A percentile compares a stretch with the other conserved stretches of the same genome.
Conservation (phyloP, 2,113 vertebrate genomes). For the Paralichthys olivaceus region DNA sequence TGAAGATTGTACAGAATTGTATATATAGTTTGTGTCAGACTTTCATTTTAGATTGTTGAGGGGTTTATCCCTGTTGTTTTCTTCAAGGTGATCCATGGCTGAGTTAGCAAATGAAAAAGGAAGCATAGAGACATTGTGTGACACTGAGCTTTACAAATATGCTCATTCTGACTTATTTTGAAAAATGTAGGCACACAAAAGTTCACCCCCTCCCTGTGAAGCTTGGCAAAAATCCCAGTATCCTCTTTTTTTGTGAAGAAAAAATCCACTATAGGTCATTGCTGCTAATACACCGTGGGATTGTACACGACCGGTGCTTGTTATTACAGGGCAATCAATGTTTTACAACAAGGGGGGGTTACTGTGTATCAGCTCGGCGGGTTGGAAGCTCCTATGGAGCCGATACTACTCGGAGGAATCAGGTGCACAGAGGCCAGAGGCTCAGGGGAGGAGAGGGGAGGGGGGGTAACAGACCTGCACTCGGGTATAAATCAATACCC, state of each 20-base stretch:
- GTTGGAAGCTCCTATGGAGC: constrained; percentile 59
- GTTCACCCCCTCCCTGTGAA: not conserved
- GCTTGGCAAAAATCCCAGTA: not conserved
- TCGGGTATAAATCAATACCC: constrained; percentile 78
- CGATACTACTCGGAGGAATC: constrained; percentile 50
- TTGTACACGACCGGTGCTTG: constrained; percentile 44
- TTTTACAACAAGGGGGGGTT: constrained; percentile 50
- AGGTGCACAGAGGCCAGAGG: constrained; percentile 38
- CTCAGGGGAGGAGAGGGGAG: constrained; percentile 7
- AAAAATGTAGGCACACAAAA: constrained; percentile 1
- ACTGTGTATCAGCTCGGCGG: constrained; percentile 55
- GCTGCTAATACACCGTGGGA: constrained; percentile 6
- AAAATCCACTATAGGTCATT: not conserved
- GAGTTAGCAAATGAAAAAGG: not conserved
- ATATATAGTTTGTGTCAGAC: too few relatives aligned
- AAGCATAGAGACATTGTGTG: not conserved
- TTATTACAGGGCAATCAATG: constrained; percentile 66
- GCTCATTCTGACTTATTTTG: not conserved
- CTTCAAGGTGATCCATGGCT: not conserved
- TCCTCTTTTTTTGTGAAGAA: constrained; percentile 8
- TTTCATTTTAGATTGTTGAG: too few relatives aligned
- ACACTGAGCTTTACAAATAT: constrained; percentile 14
- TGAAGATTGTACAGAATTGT: too few relatives aligned
- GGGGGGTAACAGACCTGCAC: constrained; percentile 42
- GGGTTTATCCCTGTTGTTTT: not conserved